Evolutionary conservation across 1,140 invertebrate species (phyloP), one percentile per base, ranked within the genome.

Genomic region (Berghia stephanieae): DNA sequence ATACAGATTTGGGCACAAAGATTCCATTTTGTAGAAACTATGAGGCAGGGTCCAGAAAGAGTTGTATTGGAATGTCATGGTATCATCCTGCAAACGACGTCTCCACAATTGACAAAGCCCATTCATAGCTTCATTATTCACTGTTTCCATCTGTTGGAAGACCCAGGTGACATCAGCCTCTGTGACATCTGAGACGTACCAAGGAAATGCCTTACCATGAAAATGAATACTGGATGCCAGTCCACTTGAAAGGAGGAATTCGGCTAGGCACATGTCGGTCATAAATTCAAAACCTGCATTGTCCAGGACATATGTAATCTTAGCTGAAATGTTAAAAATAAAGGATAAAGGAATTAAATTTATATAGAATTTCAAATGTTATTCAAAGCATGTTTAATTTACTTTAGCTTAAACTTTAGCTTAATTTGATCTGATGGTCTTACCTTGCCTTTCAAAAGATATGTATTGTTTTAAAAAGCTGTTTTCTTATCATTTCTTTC

Each of bases 131-230:
- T 81, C n/a, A 71, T 87, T 84, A 55, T 88, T 84, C 40, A 82
- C 82, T 3, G 71, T 42, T 55, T 57, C 72, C 38, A 90, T 82
- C 43, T 79, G 76, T 13, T 90, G 74, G n/a, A 92, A 78, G 0
- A 92, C 92, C 93, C 93, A 96, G 80, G 92, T 80, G 68, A 98
- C 93, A 90, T 99, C 98, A 6, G 89, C 83, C 27, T 81, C 81
- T 8, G 93, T 95, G 0, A 94, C 94, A 89, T 99, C 98, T 13
- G 97, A 99, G 1, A 99, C 93, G 88, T 96, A 99, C 98, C 98
- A 99, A 0, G 98, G 97, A 80, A 96, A 94, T 13, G 91, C 90
- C 91, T 99, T 99, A 0, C 94, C 93, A 88, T 98, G 93, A 82
- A 99, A 95, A 75, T 94, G 89, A 55, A 99, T 91, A 89, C 92